Conservation (phyloP, 2,888 invertebrate genomes). For the Lasius platythorax region DNA sequence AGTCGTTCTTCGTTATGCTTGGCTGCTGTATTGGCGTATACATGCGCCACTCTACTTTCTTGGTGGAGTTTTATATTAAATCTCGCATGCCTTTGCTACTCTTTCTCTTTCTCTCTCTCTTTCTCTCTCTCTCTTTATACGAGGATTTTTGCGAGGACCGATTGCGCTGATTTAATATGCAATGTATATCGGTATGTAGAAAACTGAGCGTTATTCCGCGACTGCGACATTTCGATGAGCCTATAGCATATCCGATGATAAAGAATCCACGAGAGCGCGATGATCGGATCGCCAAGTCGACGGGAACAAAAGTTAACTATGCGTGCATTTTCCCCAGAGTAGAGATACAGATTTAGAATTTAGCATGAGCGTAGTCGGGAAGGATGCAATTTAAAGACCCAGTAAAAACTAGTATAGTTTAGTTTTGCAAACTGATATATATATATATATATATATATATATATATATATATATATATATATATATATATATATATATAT, state of each 20-base stretch:
- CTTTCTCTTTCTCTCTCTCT: constrained; percentile 30
- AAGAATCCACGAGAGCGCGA: constrained; percentile 28
- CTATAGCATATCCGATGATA: constrained; percentile 23
- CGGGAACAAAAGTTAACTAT: constrained; percentile 8
- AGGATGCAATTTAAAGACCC: background rate
- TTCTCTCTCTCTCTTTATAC: constrained; percentile 22
- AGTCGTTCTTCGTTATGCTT: constrained; percentile 49
- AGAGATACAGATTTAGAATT: constrained; percentile 14
- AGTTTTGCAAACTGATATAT: background rate
- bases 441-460: background rate
- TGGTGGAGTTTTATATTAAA: constrained; percentile 56
- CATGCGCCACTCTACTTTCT: constrained; percentile 28
- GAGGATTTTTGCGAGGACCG: constrained; percentile 43
- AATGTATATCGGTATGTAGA: constrained; percentile 46
- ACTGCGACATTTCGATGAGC: constrained; percentile 11
- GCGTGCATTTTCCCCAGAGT: constrained; percentile 6
- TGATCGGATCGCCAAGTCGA: constrained; percentile 33
- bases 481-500: no score
- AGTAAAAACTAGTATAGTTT: background rate
- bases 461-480: background rate
- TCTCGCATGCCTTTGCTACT: constrained; percentile 57
- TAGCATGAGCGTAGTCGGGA: constrained; percentile 17
- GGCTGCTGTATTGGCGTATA: constrained; percentile 46
- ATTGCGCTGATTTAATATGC: constrained; percentile 45
- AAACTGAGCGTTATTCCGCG: constrained; percentile 33